A percentile compares a stretch with the other conserved stretches of the same genome.
Evolutionary conservation across 2,113 vertebrate genomes (phyloP).

Genomic region (Erythrolamprus reginae): DNA sequence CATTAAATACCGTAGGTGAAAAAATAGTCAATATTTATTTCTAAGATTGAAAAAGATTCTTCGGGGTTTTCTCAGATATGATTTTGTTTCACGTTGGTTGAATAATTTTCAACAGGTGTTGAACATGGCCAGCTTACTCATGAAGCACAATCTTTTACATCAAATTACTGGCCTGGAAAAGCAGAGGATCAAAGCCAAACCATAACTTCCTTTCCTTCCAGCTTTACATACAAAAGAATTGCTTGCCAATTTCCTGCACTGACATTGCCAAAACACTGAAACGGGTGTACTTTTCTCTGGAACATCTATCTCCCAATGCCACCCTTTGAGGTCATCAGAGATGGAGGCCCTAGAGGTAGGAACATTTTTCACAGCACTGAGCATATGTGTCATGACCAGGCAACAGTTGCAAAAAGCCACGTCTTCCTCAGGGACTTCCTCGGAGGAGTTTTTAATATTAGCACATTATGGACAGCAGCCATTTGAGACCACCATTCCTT

Average conservation of each 20-base stretch:
- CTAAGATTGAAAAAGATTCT: background rate
- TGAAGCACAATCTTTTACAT: background rate
- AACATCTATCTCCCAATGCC: background rate
- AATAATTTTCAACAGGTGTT: background rate
- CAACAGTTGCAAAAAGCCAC: background rate
- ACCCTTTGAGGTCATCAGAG: background rate
- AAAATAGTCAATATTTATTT: background rate
- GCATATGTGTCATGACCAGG: background rate
- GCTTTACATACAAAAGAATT: background rate
- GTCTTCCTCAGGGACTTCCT: background rate
- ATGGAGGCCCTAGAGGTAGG: background rate
- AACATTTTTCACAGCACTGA: background rate
- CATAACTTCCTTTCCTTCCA: background rate
- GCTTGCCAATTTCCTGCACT: background rate
- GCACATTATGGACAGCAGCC: background rate
- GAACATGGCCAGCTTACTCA: background rate
- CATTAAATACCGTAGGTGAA: background rate
- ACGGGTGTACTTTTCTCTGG: background rate
- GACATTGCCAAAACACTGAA: background rate
- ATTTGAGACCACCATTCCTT: background rate
- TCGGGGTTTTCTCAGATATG: background rate
- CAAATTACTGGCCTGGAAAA: background rate
- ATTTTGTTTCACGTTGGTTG: background rate
- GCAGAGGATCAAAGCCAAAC: background rate
- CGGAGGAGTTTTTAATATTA: background rate